These are phyloP conservation scores for Lordiphosa stackelbergi DNA, from an alignment of 1,140 invertebrate species.

Conservation along the genomic window DNA sequence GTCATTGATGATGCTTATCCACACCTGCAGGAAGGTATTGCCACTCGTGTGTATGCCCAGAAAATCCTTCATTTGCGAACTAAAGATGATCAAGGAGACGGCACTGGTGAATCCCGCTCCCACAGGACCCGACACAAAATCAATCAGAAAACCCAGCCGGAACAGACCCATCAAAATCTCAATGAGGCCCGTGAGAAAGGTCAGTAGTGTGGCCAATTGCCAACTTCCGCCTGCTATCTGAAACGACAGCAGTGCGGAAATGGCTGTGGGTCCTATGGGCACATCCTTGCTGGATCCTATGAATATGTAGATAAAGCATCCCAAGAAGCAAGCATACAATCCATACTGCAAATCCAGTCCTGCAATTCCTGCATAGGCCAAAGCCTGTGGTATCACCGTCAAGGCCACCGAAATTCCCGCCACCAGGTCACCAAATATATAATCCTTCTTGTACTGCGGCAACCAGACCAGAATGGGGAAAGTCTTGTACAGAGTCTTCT, in stretches of 20 bases:
- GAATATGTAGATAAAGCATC: constrained; percentile 93
- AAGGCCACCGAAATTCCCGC: constrained; percentile 92
- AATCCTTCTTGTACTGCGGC: constrained; percentile 83
- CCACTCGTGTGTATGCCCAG: constrained; percentile 88
- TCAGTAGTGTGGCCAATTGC: constrained; percentile 88
- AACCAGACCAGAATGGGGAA: constrained; percentile 87
- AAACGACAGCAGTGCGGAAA: constrained; percentile 88
- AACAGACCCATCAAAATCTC: constrained; percentile 91
- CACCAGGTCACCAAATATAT: constrained; percentile 84
- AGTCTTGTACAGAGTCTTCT: constrained; percentile 84
- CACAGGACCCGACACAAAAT: constrained; percentile 95
- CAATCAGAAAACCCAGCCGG: constrained; percentile 93
- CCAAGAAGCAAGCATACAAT: constrained; percentile 93
- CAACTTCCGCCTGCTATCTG: constrained; percentile 85
- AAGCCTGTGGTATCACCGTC: constrained; percentile 88
- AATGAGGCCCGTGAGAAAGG: constrained; percentile 88
- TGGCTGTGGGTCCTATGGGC: constrained; percentile 92
- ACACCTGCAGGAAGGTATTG: constrained; percentile 85
- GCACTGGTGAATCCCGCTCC: constrained; percentile 96
- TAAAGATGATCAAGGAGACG: constrained; percentile 93
- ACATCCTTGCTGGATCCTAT: constrained; percentile 95
- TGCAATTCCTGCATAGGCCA: constrained; percentile 91
- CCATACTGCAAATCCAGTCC: constrained; percentile 88
- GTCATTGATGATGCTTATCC: constrained; percentile 83
- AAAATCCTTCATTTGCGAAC: constrained; percentile 92